These are phyloP conservation scores for Gari tellinella DNA, from an alignment of 2,888 invertebrate species.

Conservation along the genomic window DNA sequence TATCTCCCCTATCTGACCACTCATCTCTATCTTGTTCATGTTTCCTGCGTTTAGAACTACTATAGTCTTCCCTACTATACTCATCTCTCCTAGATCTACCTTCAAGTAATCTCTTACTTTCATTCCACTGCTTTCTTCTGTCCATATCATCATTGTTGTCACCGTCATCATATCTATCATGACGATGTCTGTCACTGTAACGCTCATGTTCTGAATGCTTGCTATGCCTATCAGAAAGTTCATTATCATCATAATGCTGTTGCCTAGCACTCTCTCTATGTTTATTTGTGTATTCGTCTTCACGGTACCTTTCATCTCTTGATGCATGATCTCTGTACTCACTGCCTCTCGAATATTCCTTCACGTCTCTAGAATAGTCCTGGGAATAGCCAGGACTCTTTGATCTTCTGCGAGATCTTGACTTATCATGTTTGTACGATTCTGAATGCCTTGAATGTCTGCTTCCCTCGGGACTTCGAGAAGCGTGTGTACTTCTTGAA, in stretches of 20 bases:
- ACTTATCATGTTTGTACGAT: no score
- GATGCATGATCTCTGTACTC: slow-evolving; percentile 14
- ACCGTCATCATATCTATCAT: not conserved
- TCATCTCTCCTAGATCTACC: no score
- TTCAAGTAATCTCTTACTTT: not conserved
- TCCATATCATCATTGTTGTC: not conserved
- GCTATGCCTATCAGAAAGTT: slow-evolving; percentile 2
- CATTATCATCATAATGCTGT: not conserved
- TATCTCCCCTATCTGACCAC: no score
- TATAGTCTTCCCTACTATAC: no score
- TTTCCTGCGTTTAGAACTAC: not conserved
- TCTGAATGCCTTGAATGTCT: not conserved
- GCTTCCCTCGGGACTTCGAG: not conserved
- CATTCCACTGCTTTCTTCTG: not conserved
- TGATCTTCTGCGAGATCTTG: no score
- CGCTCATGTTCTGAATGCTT: not conserved
- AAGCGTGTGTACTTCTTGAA: not conserved
- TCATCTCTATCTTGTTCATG: not conserved
- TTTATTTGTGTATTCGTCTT: not conserved
- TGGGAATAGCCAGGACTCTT: no score
- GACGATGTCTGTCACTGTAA: not conserved
- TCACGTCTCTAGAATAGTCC: no score
- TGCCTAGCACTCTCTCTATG: not conserved
- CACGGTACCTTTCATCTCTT: no score
- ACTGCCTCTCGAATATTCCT: slow-evolving; percentile 5